Evolutionary conservation across 2,113 vertebrate species (phyloP).

Genomic region (Paralichthys olivaceus): DNA sequence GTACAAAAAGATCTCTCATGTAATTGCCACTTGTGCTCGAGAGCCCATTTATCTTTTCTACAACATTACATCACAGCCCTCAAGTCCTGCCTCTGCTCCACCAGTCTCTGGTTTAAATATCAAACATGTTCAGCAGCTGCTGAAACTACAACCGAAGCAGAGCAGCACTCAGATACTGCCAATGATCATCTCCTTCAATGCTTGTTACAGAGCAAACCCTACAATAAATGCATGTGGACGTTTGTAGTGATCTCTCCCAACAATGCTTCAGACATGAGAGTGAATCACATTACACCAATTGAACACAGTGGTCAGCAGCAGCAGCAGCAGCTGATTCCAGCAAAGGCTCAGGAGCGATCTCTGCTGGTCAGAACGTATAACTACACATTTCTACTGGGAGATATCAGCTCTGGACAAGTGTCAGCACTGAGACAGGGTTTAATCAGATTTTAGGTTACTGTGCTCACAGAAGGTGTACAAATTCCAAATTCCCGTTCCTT

Average conservation of each 20-base stretch:
- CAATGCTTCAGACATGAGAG: background rate
- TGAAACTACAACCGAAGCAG: background rate
- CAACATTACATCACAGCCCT: constrained; percentile 41
- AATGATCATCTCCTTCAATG: no score
- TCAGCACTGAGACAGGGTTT: constrained; percentile 8
- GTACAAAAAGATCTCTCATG: constrained; percentile 55
- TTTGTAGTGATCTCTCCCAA: background rate
- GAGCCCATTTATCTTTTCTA: constrained; percentile 62
- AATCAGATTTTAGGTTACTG: background rate
- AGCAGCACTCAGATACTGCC: no score
- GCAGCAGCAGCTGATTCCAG: constrained; percentile 13
- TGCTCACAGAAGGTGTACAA: background rate
- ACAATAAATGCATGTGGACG: no score
- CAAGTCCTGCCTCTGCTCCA: background rate
- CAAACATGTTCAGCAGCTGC: background rate
- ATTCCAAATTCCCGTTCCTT: no score
- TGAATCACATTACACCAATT: background rate
- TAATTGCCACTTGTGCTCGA: constrained; percentile 68
- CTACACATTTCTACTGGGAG: constrained; percentile 33
- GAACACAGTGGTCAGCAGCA: background rate
- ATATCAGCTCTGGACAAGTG: no score
- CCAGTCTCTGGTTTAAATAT: constrained; percentile 25
- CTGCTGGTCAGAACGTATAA: constrained; percentile 55
- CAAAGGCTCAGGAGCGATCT: constrained; percentile 45
- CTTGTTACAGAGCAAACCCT: no score